Evolutionary conservation across 2,888 invertebrate species (phyloP).

Genomic region (Nasonia oneida): DNA sequence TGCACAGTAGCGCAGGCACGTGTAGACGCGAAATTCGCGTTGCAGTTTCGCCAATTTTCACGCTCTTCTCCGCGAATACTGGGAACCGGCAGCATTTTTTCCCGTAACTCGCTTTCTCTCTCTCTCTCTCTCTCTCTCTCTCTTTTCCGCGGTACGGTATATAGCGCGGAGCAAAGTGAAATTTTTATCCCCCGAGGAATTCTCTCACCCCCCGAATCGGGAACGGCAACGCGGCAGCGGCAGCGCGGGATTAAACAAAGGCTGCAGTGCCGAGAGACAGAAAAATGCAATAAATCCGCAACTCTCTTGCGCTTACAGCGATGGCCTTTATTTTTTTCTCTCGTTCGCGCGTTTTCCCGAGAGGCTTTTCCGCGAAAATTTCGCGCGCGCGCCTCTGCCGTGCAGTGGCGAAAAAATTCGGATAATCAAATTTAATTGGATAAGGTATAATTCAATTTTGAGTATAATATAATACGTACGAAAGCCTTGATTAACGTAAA

Average conservation of each 20-base stretch:
- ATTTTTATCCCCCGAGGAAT: conserved; percentile 44
- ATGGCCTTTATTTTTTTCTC: neutral
- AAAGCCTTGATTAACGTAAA: no score
- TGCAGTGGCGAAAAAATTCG: no score
- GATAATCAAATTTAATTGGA: no score
- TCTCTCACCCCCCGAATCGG: neutral
- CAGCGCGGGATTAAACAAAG: conserved; percentile 42
- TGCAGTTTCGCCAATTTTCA: conserved; percentile 5
- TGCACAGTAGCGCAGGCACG: neutral
- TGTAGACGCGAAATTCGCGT: neutral
- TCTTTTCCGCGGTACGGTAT: neutral
- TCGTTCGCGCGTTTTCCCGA: neutral
- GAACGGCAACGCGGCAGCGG: neutral
- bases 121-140: neutral
- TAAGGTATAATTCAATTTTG: no score
- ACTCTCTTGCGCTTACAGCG: neutral
- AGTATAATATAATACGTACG: no score
- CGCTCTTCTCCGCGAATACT: neutral
- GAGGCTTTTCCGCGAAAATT: no score
- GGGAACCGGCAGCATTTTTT: neutral
- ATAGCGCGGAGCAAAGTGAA: conserved; percentile 12
- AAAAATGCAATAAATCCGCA: conserved; percentile 48
- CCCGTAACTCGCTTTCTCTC: neutral
- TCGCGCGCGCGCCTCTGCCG: no score
- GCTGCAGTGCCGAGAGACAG: neutral